These are phyloP conservation scores for Drosophila prosaltans DNA, from an alignment of 1,140 invertebrate species.

Conservation along the genomic window DNA sequence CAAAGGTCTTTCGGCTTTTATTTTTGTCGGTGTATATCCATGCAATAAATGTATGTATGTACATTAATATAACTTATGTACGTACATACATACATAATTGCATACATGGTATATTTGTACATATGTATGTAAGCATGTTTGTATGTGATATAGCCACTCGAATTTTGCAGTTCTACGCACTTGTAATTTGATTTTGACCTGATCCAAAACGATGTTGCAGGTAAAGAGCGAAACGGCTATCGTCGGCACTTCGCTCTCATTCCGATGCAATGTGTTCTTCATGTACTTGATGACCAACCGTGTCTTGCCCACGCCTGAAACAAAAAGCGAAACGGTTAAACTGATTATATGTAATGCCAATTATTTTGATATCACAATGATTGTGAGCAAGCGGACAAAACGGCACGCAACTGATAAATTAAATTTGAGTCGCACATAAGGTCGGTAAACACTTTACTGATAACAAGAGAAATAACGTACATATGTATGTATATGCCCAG, in stretches of 20 bases:
- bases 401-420: slow-evolving; percentile 1
- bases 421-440: slow-evolving; percentile 4
- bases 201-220: slow-evolving; percentile 89
- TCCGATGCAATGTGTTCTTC: slow-evolving; percentile 89
- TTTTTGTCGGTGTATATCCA: slow-evolving; percentile 36
- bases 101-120: too few species aligned
- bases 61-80: too few species aligned
- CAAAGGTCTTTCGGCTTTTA: slow-evolving; percentile 34
- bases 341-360: slow-evolving; percentile 4
- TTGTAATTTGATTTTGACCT: slow-evolving; percentile 89
- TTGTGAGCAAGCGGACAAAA: background rate
- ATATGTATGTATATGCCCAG: background rate
- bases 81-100: too few species aligned
- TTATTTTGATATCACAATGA: slow-evolving; percentile 3
- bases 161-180: slow-evolving; percentile 83
- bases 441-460: slow-evolving; percentile 16
- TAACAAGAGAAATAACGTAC: slow-evolving; percentile 3
- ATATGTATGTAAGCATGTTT: background rate
- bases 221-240: slow-evolving; percentile 95
- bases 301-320: slow-evolving; percentile 94
- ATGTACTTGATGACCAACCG: slow-evolving; percentile 92
- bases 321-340: slow-evolving; percentile 46
- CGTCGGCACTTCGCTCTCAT: slow-evolving; percentile 89
- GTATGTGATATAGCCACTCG: too few species aligned
- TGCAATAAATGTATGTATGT: background rate